Evolutionary conservation across 92 coral and sea anemone species (phyloP).

Genomic region (Desmophyllum pertusum): DNA sequence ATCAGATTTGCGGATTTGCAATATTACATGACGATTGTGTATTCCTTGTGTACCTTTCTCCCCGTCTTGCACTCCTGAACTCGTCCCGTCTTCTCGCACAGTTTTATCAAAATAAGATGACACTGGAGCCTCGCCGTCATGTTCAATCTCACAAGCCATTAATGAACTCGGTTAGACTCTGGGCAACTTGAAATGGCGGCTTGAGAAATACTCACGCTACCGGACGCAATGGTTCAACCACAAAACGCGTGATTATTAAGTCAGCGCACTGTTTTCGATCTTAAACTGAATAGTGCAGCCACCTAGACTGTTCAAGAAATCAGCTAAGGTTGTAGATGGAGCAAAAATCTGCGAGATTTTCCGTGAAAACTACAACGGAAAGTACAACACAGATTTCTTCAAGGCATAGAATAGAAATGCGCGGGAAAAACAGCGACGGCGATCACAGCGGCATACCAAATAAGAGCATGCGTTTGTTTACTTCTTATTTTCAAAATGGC

Average conservation of each 20-base stretch:
- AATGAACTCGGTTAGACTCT: slow-evolving; percentile 75
- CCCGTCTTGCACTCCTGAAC: slow-evolving; percentile 30
- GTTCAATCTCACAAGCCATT: slow-evolving; percentile 90
- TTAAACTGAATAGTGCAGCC: not conserved
- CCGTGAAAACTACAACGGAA: not conserved
- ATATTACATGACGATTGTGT: too few species aligned
- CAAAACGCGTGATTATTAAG: not conserved
- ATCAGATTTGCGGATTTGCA: too few species aligned
- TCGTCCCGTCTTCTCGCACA: slow-evolving; percentile 54
- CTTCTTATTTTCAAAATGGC: slow-evolving; percentile 67
- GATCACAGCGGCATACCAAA: slow-evolving; percentile 14
- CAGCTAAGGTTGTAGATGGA: not conserved
- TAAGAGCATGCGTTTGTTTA: slow-evolving; percentile 45
- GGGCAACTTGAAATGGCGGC: slow-evolving; percentile 31
- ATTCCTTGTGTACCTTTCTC: too few species aligned
- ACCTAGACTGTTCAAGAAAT: not conserved
- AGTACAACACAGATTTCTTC: too few species aligned
- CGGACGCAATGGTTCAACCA: slow-evolving; percentile 28
- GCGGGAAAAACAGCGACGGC: slow-evolving; percentile 38
- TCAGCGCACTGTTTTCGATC: not conserved
- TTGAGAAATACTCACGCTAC: slow-evolving; percentile 25
- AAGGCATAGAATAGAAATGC: too few species aligned
- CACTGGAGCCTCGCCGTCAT: slow-evolving; percentile 85
- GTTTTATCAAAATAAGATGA: slow-evolving; percentile 71
- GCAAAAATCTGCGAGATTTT: not conserved